These are phyloP conservation scores for Esperia sulphurella DNA, from an alignment of 2,888 invertebrate genomes.

Conservation along the genomic window DNA sequence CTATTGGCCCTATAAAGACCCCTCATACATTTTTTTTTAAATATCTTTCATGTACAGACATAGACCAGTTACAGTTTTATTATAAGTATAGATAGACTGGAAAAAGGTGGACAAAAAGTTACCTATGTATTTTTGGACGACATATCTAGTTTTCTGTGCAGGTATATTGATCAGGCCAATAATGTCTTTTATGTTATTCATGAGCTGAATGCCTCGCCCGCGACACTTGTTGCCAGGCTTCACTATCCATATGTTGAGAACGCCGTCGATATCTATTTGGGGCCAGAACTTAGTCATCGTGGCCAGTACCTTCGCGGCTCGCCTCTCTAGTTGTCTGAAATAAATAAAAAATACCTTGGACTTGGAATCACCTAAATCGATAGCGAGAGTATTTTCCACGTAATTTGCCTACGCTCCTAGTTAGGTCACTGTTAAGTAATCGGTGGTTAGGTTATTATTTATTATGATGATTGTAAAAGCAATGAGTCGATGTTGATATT, in stretches of 20 bases:
- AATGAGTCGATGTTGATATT: too few species aligned
- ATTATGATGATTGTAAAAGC: too few species aligned
- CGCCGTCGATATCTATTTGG: slow-evolving; percentile 91
- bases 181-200: slow-evolving; percentile 92
- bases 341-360: neutral
- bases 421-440: too few species aligned
- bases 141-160: slow-evolving; percentile 87
- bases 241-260: slow-evolving; percentile 94
- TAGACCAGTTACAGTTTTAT: too few species aligned
- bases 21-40: too few species aligned
- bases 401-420: too few species aligned
- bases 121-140: slow-evolving; percentile 95
- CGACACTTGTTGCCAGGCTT: slow-evolving; percentile 97
- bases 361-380: too few species aligned
- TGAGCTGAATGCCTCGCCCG: slow-evolving; percentile 92
- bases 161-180: slow-evolving; percentile 84
- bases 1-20: too few species aligned
- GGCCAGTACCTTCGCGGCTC: slow-evolving; percentile 81
- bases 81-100: too few species aligned
- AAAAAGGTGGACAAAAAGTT: slow-evolving; percentile 12
- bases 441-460: too few species aligned
- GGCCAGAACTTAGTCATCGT: slow-evolving; percentile 87
- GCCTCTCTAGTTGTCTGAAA: slow-evolving; percentile 67
- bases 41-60: too few species aligned
- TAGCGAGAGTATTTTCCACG: too few species aligned